Base-by-base conservation (phyloP, 2,888 invertebrate genomes). In the Amblyteles armatorius region DNA sequence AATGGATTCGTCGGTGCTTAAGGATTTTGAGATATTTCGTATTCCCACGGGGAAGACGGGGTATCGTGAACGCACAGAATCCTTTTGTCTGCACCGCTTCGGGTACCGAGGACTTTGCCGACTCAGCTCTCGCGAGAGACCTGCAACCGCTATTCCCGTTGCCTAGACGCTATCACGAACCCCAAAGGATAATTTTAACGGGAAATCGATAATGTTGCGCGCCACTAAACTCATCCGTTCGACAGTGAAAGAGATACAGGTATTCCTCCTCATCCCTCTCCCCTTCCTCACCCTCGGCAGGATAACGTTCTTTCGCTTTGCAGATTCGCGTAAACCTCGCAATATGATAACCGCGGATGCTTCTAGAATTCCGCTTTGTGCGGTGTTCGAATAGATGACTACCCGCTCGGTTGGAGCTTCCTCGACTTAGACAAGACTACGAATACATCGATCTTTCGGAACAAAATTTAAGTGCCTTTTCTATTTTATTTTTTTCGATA, bases 181-280 rank as follows among this genome's bases (percentile, higher is more conserved):
- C 72, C 69, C 52, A 76, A 83, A 86, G 79, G 84, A 87, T 84
- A 83, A 86, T 84, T 85, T 73, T 72, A 82, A 83, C 63, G 82
- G 44, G 29, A 82, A 86, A 85, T 87, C 86, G 82, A 86, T 86
- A 81, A 84, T 87, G 72, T 79, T 73, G 77, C 67, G 74, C 78
- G 52, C 44, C 65, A 48, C 57, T 29, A 57, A 33, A 48, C 50
- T 60, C 63, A 19, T 36, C 13, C 26, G 13, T 52, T 67, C 77
- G 26, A 52, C 50, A 33, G 52, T 16, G 40, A 68, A 68, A 63
- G 48, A 67, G 57, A 48, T 76, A 48, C 11, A 29, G 16, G 44
- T 52, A 67, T 50, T 22, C 40, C 40, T 40, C 40, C 40, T 3
- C 40, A 9, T 11, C 9, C 40, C 40, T 11, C 33, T 40, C 40